phyloP scores from a whole-genome alignment of 23 tunicate species.

The Clavelina lepadiformis region DNA sequence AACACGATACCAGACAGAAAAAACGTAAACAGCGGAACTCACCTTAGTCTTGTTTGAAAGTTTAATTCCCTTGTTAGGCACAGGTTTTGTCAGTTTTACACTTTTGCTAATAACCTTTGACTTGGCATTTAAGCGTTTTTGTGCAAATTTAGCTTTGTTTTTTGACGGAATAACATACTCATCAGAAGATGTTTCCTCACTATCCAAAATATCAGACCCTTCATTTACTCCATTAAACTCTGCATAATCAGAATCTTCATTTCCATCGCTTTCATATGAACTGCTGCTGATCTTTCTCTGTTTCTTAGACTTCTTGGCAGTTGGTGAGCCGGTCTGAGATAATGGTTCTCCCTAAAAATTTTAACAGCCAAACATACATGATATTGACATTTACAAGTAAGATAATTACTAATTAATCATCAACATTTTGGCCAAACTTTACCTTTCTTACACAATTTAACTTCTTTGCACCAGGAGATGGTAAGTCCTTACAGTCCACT shows the following conservation, averaged over 20 bases:
- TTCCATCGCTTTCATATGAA: conserved; percentile 12
- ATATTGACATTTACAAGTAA: no score
- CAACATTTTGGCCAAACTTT: background rate
- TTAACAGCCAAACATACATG: no score
- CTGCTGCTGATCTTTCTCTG: conserved; percentile 3
- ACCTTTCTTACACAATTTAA: conserved; percentile 20
- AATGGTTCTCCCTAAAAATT: no score
- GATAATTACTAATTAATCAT: no score
- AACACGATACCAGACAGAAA: no score
- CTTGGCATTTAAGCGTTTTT: conserved; percentile 2
- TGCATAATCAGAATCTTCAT: conserved; percentile 25
- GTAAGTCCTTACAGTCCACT: conserved; percentile 1
- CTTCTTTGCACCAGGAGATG: conserved; percentile 6
- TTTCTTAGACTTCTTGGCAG: background rate
- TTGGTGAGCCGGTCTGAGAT: no score
- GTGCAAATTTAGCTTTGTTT: conserved; percentile 1
- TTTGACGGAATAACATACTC: conserved; percentile 14
- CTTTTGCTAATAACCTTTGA: conserved; percentile 1
- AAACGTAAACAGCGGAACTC: no score
- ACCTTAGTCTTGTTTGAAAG: no score
- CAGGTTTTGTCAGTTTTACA: conserved; percentile 9
- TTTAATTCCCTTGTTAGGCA: no score
- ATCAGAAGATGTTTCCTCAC: conserved; percentile 39
- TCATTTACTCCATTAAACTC: background rate
- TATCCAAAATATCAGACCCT: conserved; percentile 10